Evolutionary conservation across 1,140 invertebrate species (phyloP), one percentile per base, ranked within the genome.

Genomic region (Drosophila paulistorum): DNA sequence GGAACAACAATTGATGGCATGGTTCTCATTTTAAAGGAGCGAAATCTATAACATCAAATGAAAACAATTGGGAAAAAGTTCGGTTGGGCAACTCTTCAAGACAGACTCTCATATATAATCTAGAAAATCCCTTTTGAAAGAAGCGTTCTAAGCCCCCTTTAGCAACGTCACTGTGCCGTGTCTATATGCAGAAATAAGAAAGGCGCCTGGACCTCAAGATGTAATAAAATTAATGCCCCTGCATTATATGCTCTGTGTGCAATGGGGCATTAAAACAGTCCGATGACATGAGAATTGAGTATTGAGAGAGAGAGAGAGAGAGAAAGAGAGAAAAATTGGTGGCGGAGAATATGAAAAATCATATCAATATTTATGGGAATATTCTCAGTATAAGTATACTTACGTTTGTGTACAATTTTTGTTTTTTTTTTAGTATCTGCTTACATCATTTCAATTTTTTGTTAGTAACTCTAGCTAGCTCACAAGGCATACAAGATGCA

Each of bases 181-280:
- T 51, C 6, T 30, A n/a, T 51, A 51, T 51, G 45, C 17, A 51
- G 17, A 51, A 51, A 23, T 23, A 51, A 51, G 45, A 71, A 81
- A 73, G 62, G 59, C 61, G 33, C 58, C 57, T 26, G 20, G 39
- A 59, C 51, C 66, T 74, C 58, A 77, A 83, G 67, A 87, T 61
- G 73, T 68, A 74, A 87, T 89, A 87, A 87, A 83, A 89, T 89
- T 74, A 74, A 87, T 86, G 76, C 69, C 65, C 23, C 66, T 42
- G 61, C 67, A 79, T 77, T 69, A 61, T 72, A 45, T 74, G 64
- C 62, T 39, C 20, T 63, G 62, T 75, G 55, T 78, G 69, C 83
- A 82, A 82, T 87, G 83, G 69, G 41, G 76, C 72, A 79, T 79
- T 79, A 73, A 87, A 51, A 51, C 17, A 51, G 69, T 69, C 69